These are phyloP conservation scores for Archegozetes longisetosus DNA, from an alignment of 1,140 invertebrate genomes.

Conservation along the genomic window DNA sequence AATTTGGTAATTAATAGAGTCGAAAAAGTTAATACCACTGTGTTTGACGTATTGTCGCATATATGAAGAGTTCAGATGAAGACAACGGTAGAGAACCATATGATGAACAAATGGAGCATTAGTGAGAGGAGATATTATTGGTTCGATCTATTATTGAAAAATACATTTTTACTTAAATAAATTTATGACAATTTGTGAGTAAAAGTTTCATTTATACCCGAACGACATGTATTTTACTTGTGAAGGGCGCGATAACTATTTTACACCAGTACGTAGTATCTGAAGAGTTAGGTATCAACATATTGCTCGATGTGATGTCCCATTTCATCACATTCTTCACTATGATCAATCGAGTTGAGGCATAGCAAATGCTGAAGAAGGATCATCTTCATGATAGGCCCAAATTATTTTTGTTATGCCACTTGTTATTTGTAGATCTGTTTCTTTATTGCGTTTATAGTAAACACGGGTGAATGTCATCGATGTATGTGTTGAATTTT, in stretches of 20 bases:
- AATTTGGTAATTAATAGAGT: constrained; percentile 5
- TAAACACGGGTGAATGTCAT: constrained; percentile 22
- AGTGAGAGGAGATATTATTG: constrained; percentile 27
- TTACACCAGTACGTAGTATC: constrained; percentile 24
- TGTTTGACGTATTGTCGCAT: constrained; percentile 1
- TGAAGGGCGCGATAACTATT: constrained; percentile 21
- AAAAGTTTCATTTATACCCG: constrained; percentile 15
- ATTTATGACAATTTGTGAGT: not conserved
- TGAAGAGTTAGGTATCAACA: constrained; percentile 2
- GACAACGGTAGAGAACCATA: constrained; percentile 52
- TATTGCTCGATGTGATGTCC: constrained; percentile 15
- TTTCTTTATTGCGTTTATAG: constrained; percentile 23
- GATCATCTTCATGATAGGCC: constrained; percentile 24
- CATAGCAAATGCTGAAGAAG: constrained; percentile 20
- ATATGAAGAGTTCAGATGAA: constrained; percentile 29
- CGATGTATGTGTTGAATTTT: constrained; percentile 24
- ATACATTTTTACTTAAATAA: not conserved
- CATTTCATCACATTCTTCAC: constrained; percentile 12
- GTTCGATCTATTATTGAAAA: constrained; percentile 28
- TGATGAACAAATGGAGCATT: constrained; percentile 47
- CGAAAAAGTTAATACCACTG: constrained; percentile 9
- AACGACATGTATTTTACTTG: constrained; percentile 22
- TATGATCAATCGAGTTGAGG: constrained; percentile 20
- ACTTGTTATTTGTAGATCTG: constrained; percentile 19
- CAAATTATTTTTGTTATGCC: constrained; percentile 23